Evolutionary conservation across 2,797 vertebrate genomes (phyloP), one percentile per base, ranked within the genome.

Genomic region (Tragelaphus oryx): DNA sequence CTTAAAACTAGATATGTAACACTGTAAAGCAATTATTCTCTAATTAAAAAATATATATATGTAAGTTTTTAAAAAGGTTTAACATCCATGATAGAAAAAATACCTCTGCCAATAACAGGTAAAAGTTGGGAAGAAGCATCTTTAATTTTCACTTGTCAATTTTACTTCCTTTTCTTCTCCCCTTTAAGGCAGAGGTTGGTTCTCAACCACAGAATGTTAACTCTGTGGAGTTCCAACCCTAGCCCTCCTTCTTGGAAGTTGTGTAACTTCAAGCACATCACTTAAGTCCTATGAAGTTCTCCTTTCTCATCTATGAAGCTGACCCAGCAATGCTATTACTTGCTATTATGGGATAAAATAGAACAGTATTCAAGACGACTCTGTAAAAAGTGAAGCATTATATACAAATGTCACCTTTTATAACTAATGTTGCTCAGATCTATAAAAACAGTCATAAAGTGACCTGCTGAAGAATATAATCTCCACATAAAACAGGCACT

Each of bases 131-230:
- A 52, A 68, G 17, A 2, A 26, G 22, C 41, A 14, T n/a, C 14
- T 83, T 94, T 86, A 48, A n/a, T 50, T 78, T 87, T 62, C 48
- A 55, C 52, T 74, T 87, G n/a, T 71, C 81, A 59, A 82, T 87
- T 95, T 86, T 79, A 87, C 30, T 71, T 41, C 71, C 28, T 86
- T 90, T 95, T 87, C 33, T 78, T 88, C 54, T 93, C 17, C 12
- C 22, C 20, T 90, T 48, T 81, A 87, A 93, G n/a, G 54, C 54
- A 54, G 30, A 24, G 5, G 44, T 75, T 91, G 4, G 50, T 84
- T 93, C 26, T 88, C 37, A 80, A 87, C 20, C n/a, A 88, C 8
- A 90, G 26, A 17, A 57, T 60, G 55, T 74, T 74, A 82, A 79
- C 33, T 83, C 30, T 62, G 6, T 9, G 17, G 22, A 84, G 48